Percentiles rank a stretch among this genome's conserved stretches.
Evolutionary conservation across 1,140 invertebrate species (phyloP).

Genomic region (Drosophila littoralis): DNA sequence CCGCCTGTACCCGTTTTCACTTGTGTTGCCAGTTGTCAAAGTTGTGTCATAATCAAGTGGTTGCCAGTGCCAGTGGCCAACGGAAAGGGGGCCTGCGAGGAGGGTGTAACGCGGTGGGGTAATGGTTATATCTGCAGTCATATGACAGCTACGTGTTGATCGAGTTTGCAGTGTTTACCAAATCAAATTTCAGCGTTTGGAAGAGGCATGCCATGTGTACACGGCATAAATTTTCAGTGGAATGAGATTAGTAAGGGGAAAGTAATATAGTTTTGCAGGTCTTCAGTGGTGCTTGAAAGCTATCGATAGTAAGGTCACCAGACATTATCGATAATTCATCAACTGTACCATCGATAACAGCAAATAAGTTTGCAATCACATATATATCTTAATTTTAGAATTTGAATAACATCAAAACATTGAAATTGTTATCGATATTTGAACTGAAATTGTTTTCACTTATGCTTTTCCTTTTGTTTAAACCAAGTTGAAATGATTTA

Average conservation of each 20-base stretch:
- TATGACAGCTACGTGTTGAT: slow-evolving; percentile 23
- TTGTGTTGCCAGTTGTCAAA: slow-evolving; percentile 31
- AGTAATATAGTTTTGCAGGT: slow-evolving; percentile 10
- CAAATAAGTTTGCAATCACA: no score
- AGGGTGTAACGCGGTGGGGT: not conserved
- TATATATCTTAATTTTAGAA: no score
- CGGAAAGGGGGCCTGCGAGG: not conserved
- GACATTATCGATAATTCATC: not conserved
- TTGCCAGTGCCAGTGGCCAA: slow-evolving; percentile 14
- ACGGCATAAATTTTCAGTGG: not conserved
- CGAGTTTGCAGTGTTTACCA: slow-evolving; percentile 11
- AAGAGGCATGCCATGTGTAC: not conserved
- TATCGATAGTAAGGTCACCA: not conserved
- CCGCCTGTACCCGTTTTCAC: slow-evolving; percentile 16
- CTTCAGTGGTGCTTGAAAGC: not conserved
- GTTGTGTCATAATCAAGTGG: slow-evolving; percentile 51
- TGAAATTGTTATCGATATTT: no score
- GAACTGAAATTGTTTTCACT: no score
- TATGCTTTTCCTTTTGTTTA: no score
- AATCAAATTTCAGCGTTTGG: slow-evolving; percentile 6
- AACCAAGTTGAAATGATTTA: no score
- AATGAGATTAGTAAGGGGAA: slow-evolving; percentile 7
- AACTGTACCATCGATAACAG: not conserved
- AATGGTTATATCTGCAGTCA: slow-evolving; percentile 9
- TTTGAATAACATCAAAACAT: no score